phyloP scores from a whole-genome alignment of 2,797 vertebrate species.

The Alcedo quadribrachys region DNA sequence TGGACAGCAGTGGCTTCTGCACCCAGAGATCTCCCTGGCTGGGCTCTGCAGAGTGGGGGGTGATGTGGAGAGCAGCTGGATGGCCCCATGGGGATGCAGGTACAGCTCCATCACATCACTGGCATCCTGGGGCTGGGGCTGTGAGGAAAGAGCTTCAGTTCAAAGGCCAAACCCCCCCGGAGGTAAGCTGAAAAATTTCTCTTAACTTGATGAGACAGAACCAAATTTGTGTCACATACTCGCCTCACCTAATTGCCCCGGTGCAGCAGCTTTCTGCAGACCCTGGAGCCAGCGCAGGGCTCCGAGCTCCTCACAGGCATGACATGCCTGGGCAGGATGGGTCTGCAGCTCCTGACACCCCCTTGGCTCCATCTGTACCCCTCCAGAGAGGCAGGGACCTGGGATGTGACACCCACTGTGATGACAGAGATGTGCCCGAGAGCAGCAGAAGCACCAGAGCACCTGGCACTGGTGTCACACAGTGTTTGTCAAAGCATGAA shows the following conservation, averaged over 20 bases:
- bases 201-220: slow-evolving; percentile 28
- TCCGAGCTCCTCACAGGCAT: background rate
- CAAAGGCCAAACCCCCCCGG: slow-evolving; percentile 1
- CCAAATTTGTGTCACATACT: slow-evolving; percentile 39
- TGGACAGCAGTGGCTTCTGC: rapidly evolving
- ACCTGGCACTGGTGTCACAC: rapidly evolving
- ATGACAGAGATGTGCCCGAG: background rate
- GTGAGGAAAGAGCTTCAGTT: background rate
- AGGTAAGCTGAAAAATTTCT: background rate
- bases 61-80: background rate
- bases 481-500: background rate
- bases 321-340: background rate
- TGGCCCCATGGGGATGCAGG: background rate
- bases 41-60: rapidly evolving
- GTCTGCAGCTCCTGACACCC: background rate
- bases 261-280: rapidly evolving
- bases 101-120: rapidly evolving
- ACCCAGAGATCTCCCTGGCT: background rate
- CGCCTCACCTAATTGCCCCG: background rate
- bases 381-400: background rate
- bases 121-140: background rate
- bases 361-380: rapidly evolving
- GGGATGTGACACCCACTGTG: rapidly evolving
- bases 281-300: background rate
- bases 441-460: background rate